Evolutionary conservation across 53 echinoderm and acorn worm genomes (phyloP).

Genomic region (Hippasteria phrygiana): DNA sequence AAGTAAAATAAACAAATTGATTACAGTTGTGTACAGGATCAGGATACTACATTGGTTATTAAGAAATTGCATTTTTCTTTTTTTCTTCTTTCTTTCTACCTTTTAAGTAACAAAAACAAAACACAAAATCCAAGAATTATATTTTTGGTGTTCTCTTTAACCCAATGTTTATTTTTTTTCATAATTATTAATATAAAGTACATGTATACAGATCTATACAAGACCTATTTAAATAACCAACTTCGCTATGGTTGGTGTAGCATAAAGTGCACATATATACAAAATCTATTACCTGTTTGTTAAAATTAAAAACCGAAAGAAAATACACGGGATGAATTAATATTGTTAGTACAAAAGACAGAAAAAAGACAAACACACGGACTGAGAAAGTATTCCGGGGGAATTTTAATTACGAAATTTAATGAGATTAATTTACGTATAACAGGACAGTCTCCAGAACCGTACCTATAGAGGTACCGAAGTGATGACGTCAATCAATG

Average conservation of each 20-base stretch:
- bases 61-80: no score
- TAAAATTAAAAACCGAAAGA: not conserved
- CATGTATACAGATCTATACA: conserved; percentile 41
- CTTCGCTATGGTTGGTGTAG: not conserved
- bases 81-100: not conserved
- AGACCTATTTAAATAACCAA: conserved; percentile 39
- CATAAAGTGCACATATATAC: conserved; percentile 44
- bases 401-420: not conserved
- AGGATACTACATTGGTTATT: no score
- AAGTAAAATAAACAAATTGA: no score
- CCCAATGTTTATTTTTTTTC: conserved; percentile 3
- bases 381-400: not conserved
- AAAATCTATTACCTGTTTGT: conserved; percentile 11
- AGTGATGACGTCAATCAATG: no score
- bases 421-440: not conserved
- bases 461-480: no score
- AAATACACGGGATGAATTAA: not conserved
- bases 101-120: not conserved
- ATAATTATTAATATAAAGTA: conserved; percentile 56
- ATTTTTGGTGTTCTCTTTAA: conserved; percentile 26
- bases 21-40: no score
- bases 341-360: conserved; percentile 4
- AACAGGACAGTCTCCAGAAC: no score
- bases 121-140: not conserved
- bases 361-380: not conserved